Base-by-base conservation (phyloP, 2,888 invertebrate species). In the Caradrina kadenii region DNA sequence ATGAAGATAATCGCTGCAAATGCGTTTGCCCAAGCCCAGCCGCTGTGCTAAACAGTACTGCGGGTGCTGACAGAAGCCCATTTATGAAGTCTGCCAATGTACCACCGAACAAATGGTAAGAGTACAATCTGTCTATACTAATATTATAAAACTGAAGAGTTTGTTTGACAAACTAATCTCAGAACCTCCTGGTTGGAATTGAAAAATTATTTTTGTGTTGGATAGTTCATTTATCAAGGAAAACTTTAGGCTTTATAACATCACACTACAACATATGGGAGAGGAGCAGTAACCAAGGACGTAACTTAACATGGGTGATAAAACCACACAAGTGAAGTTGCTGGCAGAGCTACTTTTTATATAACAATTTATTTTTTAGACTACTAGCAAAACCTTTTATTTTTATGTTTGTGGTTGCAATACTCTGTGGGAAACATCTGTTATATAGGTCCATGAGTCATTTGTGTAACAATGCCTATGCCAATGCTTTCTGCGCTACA, bases 1-100 rank as follows among this genome's bases (percentile, higher is more conserved):
- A 98, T 91, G 98, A 98, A 90, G 98, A 98, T 90, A 98, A 97
- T 87, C 94, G 98, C 86, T 98, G 98, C 89, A 98, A 98, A 93
- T 98, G 98, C 89, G 97, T 98, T 15, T 98, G 98, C 86, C 98
- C 98, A 0, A 97, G 97, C 86, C 96, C 97, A 35, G 97, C 97
- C 1, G 97, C 98, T 2, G 97, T 98, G 1, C 96, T 97, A 81
- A 97, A 97, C 86, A 96, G 93, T 69, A 93, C 96, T 0, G 94
- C 96, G 0, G 96, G 96, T 68, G 96, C 97, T 1, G 97, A 97
- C 77, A 96, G 97, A 45, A 97, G 97, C 82, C 96, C 98, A 62
- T 97, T 97, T 85, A 98, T 98, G 81, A 84, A 84, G 10, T 77
- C 84, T 78, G 97, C 97, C 60, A 98, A 98, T 93, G 98, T 98